phyloP scores from a whole-genome alignment of 37 sponge, comb jelly and placozoan species.

The Agelas oroides region DNA sequence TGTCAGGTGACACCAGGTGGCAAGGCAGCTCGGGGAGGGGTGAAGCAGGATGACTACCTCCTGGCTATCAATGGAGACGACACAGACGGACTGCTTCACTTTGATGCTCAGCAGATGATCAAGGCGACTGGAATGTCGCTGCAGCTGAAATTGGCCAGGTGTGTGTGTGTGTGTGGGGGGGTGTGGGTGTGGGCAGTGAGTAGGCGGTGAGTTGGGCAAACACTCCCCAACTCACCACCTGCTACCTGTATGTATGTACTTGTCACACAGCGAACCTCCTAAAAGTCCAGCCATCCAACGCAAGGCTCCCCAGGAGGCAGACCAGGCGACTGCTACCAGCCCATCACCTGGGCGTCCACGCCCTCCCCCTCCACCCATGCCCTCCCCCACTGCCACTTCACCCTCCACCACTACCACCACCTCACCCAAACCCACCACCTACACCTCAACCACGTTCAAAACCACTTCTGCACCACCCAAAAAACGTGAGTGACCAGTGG shows the following conservation, averaged over 20 bases:
- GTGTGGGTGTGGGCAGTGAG: no score
- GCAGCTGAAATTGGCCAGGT: conserved; percentile 49
- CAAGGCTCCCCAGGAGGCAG: not conserved
- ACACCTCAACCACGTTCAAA: not conserved
- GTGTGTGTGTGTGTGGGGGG: not conserved
- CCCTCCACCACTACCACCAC: conserved; percentile 1
- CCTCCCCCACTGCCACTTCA: no score
- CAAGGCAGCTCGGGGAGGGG: conserved; percentile 68
- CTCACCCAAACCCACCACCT: not conserved
- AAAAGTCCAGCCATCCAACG: not conserved
- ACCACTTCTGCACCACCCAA: not conserved
- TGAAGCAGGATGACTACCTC: conserved; percentile 66
- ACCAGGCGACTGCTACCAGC: not conserved
- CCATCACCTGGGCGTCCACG: not conserved
- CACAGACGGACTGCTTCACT: conserved; percentile 71
- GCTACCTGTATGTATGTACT: not conserved
- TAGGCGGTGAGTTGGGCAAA: no score
- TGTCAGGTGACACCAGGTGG: conserved; percentile 72
- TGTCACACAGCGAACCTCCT: not conserved
- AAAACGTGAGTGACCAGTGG: conserved; percentile 4
- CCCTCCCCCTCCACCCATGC: conserved; percentile 12
- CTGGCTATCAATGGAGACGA: conserved; percentile 63
- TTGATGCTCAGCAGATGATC: conserved; percentile 74
- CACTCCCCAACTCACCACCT: not conserved
- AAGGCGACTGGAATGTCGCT: conserved; percentile 57